phyloP scores from a whole-genome alignment of 2,888 invertebrate genomes.

The Epinotia brunnichana region DNA sequence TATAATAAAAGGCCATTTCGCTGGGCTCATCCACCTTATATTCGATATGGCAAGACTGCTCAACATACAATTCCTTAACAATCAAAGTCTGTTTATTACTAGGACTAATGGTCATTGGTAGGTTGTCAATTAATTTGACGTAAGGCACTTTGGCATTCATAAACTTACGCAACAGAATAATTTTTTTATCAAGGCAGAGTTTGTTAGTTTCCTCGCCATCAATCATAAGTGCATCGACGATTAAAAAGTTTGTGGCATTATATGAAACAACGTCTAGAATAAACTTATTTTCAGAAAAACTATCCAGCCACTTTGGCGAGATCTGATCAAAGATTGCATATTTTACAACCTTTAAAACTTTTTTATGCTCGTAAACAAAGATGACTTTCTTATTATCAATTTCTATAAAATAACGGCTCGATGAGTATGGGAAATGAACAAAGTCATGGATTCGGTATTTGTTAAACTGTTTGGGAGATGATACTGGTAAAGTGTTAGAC shows the following conservation, averaged over 20 bases:
- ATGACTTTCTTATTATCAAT: neutral
- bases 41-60: neutral
- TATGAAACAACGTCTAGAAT: neutral
- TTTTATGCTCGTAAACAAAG: neutral
- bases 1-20: neutral
- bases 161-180: neutral
- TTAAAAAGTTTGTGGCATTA: neutral
- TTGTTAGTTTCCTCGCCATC: neutral
- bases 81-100: neutral
- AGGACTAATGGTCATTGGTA: neutral
- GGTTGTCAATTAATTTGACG: neutral
- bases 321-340: neutral
- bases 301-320: neutral
- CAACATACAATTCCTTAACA: neutral
- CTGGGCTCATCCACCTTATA: neutral
- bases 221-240: neutral
- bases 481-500: neutral
- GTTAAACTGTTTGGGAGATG: neutral
- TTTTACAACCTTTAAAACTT: neutral
- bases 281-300: neutral
- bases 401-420: neutral
- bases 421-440: neutral
- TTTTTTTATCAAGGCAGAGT: neutral
- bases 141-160: neutral
- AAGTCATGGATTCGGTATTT: neutral